Evolutionary conservation across 2,888 invertebrate species (phyloP).

Genomic region (Dryobotodes eremita): DNA sequence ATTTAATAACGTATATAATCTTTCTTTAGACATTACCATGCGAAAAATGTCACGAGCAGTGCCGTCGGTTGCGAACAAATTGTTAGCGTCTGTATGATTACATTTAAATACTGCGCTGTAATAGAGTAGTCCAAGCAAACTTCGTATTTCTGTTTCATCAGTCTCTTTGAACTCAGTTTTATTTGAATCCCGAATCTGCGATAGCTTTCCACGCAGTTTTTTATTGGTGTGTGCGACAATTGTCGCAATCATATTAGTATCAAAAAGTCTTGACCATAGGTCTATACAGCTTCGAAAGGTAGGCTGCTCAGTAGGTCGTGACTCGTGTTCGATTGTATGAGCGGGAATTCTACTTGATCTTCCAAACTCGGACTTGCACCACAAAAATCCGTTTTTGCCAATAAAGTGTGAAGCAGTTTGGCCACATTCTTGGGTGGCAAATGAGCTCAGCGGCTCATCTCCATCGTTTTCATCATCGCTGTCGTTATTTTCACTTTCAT

Average conservation of each 20-base stretch:
- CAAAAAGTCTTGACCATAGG: conserved; percentile 23
- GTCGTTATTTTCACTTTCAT: background rate
- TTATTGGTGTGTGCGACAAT: conserved; percentile 11
- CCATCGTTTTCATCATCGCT: conserved; percentile 6
- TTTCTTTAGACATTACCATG: conserved; percentile 1
- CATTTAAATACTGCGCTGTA: conserved; percentile 28
- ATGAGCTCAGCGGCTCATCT: conserved; percentile 10
- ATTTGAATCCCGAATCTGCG: background rate
- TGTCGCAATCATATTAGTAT: conserved; percentile 3
- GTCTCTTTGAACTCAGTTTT: conserved; percentile 9
- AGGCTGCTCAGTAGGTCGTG: background rate
- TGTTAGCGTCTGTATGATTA: background rate
- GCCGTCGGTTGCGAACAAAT: conserved; percentile 21
- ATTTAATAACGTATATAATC: conserved; percentile 1
- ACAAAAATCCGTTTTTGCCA: conserved; percentile 31
- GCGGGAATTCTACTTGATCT: conserved; percentile 2
- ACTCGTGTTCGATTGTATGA: background rate
- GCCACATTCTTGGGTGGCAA: background rate
- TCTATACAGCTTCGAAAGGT: conserved; percentile 6
- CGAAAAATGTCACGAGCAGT: conserved; percentile 26
- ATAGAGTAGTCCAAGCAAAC: conserved; percentile 35
- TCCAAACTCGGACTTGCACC: conserved; percentile 4
- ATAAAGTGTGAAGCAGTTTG: conserved; percentile 11
- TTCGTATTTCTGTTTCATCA: conserved; percentile 13
- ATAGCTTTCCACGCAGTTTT: background rate